phyloP scores from a whole-genome alignment of 2,113 vertebrate genomes.

The Otocyon megalotis region DNA sequence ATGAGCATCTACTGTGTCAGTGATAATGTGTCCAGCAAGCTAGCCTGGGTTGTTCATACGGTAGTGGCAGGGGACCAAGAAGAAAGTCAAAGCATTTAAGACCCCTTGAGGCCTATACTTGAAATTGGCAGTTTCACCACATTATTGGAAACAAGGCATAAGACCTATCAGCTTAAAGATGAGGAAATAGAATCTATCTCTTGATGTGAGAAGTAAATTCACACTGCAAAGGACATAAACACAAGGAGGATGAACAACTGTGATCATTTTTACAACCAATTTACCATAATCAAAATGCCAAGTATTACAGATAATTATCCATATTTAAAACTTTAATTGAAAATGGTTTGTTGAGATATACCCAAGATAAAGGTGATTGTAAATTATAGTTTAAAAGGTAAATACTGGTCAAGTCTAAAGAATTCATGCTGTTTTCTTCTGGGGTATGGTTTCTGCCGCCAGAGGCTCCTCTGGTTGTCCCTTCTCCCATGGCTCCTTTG shows the following conservation, averaged over 20 bases:
- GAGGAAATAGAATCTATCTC: not conserved
- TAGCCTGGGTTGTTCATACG: not conserved
- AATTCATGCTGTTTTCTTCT: not conserved
- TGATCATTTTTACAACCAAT: not conserved
- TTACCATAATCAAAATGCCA: not conserved
- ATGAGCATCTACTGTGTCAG: not conserved
- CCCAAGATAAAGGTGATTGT: not conserved
- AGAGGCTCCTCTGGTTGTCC: not conserved
- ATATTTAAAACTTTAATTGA: not conserved
- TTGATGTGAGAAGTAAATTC: not conserved
- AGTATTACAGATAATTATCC: not conserved
- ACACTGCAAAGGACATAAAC: not conserved
- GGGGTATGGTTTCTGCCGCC: no score
- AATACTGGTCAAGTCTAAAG: not conserved
- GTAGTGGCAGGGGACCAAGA: not conserved
- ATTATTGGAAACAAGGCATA: not conserved
- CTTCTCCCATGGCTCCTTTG: no score
- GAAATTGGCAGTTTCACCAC: not conserved
- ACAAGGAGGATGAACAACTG: not conserved
- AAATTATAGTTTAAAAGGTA: not conserved
- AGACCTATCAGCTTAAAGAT: not conserved
- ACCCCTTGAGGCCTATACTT: not conserved
- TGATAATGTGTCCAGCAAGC: not conserved
- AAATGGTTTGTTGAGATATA: not conserved
- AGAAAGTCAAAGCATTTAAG: not conserved